Percentiles rank a stretch among this genome's conserved stretches.
These are phyloP conservation scores for Etheostoma spectabile DNA, from an alignment of 2,113 vertebrate genomes.

Conservation along the genomic window DNA sequence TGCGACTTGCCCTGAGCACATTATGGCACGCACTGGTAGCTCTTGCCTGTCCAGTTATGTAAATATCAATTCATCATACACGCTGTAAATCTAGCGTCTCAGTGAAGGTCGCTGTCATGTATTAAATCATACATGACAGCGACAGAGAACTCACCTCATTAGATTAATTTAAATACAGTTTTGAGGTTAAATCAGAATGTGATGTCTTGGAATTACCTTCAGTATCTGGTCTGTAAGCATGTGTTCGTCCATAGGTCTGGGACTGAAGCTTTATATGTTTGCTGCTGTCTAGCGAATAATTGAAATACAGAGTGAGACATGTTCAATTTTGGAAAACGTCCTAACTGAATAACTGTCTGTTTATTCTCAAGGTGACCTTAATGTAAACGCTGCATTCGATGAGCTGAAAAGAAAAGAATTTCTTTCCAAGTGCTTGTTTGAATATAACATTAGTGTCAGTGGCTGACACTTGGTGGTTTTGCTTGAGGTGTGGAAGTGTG, in stretches of 20 bases:
- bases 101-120: constrained; percentile 39
- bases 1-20: constrained; percentile 20
- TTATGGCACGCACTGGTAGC: constrained; percentile 28
- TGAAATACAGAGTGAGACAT: background rate
- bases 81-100: constrained; percentile 28
- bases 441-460: background rate
- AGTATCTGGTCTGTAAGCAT: constrained; percentile 9
- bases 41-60: constrained; percentile 37
- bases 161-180: constrained; percentile 46
- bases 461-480: constrained; percentile 37
- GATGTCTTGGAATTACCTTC: constrained; percentile 31
- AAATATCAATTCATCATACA: constrained; percentile 36
- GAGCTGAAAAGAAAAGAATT: constrained; percentile 11
- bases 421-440: too few relatives aligned
- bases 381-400: constrained; percentile 6
- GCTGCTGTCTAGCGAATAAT: background rate
- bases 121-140: constrained; percentile 49
- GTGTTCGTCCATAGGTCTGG: background rate
- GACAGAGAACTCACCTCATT: constrained; percentile 1
- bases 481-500: constrained; percentile 44
- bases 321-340: constrained; percentile 6
- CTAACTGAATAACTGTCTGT: background rate
- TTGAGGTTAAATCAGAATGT: constrained; percentile 31
- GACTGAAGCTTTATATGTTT: background rate
- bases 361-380: constrained; percentile 38